Conservation (phyloP, 2,797 vertebrate genomes). For the Diplodus puntazzo region DNA sequence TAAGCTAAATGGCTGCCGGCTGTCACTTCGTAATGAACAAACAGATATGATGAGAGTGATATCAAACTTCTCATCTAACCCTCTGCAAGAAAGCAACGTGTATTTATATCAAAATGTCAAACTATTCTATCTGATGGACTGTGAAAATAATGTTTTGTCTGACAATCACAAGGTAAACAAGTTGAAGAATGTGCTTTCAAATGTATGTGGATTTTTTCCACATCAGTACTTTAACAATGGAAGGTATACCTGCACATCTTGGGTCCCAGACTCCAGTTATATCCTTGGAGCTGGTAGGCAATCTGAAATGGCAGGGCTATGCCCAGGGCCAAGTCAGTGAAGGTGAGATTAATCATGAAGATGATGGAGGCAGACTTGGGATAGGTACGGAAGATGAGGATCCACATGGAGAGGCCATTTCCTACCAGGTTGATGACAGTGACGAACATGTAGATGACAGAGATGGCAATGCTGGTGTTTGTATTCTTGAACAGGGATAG, state of each 20-base stretch:
- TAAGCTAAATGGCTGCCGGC: background rate
- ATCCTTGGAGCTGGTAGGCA: conserved; percentile 85
- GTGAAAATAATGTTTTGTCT: background rate
- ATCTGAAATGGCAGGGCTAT: conserved; percentile 93
- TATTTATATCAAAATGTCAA: background rate
- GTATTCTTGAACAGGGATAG: conserved; percentile 83
- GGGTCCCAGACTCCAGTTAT: conserved; percentile 89
- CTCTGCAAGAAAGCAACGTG: background rate
- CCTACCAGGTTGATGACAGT: conserved; percentile 87
- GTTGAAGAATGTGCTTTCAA: background rate
- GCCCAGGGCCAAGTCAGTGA: conserved; percentile 91
- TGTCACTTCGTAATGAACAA: background rate
- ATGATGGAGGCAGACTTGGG: conserved; percentile 91
- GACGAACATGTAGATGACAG: conserved; percentile 88
- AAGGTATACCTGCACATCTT: conserved; percentile 85
- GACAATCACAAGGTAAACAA: background rate
- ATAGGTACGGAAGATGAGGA: conserved; percentile 88
- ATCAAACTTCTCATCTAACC: background rate
- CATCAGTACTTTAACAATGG: background rate
- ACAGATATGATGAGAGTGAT: background rate
- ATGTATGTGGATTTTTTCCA: background rate
- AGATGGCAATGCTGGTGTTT: conserved; percentile 76
- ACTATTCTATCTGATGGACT: background rate
- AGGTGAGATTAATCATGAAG: conserved; percentile 96
- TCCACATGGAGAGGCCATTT: conserved; percentile 92